Percentiles rank a stretch among this genome's conserved stretches.
Conservation (phyloP, 2,113 vertebrate species). For the Argyrosomus japonicus region DNA sequence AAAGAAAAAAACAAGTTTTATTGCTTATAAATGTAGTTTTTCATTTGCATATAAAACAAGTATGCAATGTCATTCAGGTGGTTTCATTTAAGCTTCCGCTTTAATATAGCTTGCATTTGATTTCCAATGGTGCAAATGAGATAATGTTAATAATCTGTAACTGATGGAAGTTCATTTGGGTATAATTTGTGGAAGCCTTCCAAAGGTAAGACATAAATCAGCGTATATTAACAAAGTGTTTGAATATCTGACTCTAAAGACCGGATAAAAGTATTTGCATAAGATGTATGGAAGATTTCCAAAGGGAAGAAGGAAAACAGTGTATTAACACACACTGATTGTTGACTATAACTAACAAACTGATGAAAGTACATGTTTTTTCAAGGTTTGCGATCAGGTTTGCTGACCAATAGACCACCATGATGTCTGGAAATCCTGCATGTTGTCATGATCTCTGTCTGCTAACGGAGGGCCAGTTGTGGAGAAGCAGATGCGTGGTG, state of each 20-base stretch:
- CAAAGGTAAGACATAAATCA: neutral
- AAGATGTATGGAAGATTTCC: neutral
- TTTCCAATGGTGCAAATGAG: neutral
- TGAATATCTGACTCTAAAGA: neutral
- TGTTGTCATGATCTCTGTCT: conserved; percentile 22
- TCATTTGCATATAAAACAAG: neutral
- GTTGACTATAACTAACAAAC: neutral
- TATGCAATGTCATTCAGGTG: neutral
- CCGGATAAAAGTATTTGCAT: neutral
- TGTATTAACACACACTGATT: neutral
- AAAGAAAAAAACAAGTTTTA: neutral
- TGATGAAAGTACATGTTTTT: neutral
- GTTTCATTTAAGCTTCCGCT: too few relatives aligned
- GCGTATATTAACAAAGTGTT: neutral
- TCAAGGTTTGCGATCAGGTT: neutral
- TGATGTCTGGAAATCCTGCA: conserved; percentile 4
- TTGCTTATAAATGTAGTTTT: neutral
- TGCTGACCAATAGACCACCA: neutral
- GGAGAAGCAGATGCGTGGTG: conserved; percentile 44
- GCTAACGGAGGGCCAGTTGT: conserved; percentile 51
- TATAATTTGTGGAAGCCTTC: neutral
- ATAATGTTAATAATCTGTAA: neutral
- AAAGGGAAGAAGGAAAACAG: neutral
- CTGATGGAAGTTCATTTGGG: neutral
- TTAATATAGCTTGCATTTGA: neutral